A percentile compares a stretch with the other conserved stretches of the same genome.
Conservation (phyloP, 1,140 invertebrate genomes). For the Drosophila sulfurigaster region DNA sequence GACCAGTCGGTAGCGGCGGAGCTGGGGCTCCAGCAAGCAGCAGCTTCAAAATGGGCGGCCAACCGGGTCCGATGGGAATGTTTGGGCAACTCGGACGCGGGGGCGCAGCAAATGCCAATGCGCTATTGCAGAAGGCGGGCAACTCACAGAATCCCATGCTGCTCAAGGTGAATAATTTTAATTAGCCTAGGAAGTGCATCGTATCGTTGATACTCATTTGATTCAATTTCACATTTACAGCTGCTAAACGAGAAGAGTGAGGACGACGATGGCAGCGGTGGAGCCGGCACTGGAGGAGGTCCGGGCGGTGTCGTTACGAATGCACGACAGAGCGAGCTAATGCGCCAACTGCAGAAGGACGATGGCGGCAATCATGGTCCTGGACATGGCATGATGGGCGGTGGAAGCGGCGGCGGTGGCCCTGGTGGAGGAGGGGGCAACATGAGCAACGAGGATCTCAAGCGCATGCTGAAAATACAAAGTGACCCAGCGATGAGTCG, state of each 20-base stretch:
- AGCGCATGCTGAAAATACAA: constrained; percentile 86
- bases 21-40: constrained; percentile 52
- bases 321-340: constrained; percentile 90
- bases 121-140: constrained; percentile 67
- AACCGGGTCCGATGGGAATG: constrained; percentile 48
- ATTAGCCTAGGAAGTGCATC: background rate
- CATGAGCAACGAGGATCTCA: constrained; percentile 83
- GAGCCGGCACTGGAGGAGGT: constrained; percentile 43
- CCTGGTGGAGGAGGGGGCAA: constrained; percentile 40
- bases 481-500: constrained; percentile 86
- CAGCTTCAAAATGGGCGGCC: constrained; percentile 66
- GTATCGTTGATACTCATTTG: background rate
- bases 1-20: constrained; percentile 9
- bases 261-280: constrained; percentile 88
- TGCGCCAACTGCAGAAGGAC: constrained; percentile 92
- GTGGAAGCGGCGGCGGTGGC: constrained; percentile 25
- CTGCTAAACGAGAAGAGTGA: constrained; percentile 94
- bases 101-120: constrained; percentile 23
- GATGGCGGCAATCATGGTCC: constrained; percentile 85
- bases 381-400: constrained; percentile 89
- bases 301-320: constrained; percentile 46
- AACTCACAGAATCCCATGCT: constrained; percentile 88
- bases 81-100: constrained; percentile 58
- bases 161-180: constrained; percentile 87
- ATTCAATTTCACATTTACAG: constrained; percentile 85